Base-by-base conservation (phyloP, 92 coral and sea anemone genomes). In the Muricea muricata region DNA sequence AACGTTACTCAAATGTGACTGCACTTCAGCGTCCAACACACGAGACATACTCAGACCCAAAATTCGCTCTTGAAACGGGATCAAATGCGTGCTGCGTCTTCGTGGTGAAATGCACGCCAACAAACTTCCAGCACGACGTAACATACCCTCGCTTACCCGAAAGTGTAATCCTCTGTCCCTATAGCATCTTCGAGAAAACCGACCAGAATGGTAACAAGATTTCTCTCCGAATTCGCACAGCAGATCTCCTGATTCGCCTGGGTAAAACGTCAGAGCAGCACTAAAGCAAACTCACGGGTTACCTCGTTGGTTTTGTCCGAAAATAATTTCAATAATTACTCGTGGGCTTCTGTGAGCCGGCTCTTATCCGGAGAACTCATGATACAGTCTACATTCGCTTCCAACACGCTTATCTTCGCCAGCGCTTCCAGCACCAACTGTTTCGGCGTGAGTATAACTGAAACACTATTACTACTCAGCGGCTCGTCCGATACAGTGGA, bases 131-230 rank as follows among this genome's bases (percentile, higher is more conserved):
- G 98, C 99, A 24, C 99, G 89, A 4, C 98, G 94, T 26, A 97
- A 78, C 99, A 97, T 97, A 85, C 94, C 99, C 90, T 92, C 93
- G 73, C 99, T 97, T 7, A 97, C 99, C 37, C 99, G 93, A 67
- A 97, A 87, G 65, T 92, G 85, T 97, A 96, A 12, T 95, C 90
- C 93, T 63, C 85, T 86, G 48, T 91, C 91, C 48, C 93, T n/a
- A n/a, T 94, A 7, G 99, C 99, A 56, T 97, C 99, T 58, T 97
- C 99, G 66, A 97, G 94, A 76, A 93, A 97, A 68, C 94, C 98
- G 80, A 97, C 82, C 85, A 97, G 81, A 84, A 91, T 93, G 0
- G 99, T 91, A 61, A 97, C 92, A 65, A 97, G 94, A 57, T 94
- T 95, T 61, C 90, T 89, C 85, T 93, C 93, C 65, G 93, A 93